These are phyloP conservation scores for Tipula helvola DNA, from an alignment of 2,888 invertebrate genomes.

Conservation along the genomic window DNA sequence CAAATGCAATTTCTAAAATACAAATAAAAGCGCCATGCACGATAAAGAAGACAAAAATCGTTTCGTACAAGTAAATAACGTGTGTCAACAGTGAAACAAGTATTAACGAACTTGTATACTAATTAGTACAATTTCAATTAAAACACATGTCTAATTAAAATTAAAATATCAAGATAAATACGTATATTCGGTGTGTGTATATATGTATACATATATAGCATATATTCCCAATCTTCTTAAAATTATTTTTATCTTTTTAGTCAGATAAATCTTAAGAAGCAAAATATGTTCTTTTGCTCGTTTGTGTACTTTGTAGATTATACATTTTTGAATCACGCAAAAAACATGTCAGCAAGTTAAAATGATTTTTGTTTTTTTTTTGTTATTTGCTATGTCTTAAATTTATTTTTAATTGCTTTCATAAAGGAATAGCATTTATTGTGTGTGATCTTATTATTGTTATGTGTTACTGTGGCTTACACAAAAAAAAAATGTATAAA, in stretches of 20 bases:
- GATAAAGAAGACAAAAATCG: background rate
- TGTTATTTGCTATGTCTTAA: background rate
- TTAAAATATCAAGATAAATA: background rate
- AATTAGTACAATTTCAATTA: background rate
- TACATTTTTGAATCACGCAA: background rate
- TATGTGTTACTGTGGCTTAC: background rate
- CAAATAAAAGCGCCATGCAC: background rate
- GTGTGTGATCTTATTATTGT: background rate
- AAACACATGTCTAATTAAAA: conserved; percentile 4
- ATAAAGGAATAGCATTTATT: background rate
- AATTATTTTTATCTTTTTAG: background rate
- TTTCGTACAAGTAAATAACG: background rate
- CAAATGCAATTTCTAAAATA: background rate
- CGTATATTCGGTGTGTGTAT: background rate
- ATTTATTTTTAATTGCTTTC: background rate
- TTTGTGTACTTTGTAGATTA: background rate
- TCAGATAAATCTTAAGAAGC: background rate
- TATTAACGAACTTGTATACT: background rate
- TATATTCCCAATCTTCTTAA: background rate
- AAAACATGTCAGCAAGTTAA: background rate
- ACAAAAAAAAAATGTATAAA: background rate
- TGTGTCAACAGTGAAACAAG: background rate
- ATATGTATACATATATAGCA: background rate
- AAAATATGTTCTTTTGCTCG: background rate
- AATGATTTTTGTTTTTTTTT: background rate